These are phyloP conservation scores for Magallana angulata DNA, from an alignment of 1,140 invertebrate genomes.

Conservation along the genomic window DNA sequence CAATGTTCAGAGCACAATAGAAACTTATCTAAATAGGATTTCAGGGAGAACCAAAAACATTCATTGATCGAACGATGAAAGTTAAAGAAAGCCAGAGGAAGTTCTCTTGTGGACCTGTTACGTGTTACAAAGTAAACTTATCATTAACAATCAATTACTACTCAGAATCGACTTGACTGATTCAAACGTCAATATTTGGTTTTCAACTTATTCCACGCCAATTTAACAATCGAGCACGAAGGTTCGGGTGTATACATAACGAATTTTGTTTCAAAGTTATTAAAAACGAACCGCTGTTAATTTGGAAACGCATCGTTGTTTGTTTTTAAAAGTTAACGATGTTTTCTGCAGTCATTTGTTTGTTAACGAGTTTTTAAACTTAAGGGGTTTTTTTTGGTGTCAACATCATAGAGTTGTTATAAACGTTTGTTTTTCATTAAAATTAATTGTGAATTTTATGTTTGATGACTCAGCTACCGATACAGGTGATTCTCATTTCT, in stretches of 20 bases:
- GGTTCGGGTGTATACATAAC: background rate
- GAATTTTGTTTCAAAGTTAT: background rate
- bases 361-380: too few relatives aligned
- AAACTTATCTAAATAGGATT: conserved; percentile 12
- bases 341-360: too few relatives aligned
- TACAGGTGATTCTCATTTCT: too few relatives aligned
- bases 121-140: conserved; percentile 24
- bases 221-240: background rate
- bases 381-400: too few relatives aligned
- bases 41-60: background rate
- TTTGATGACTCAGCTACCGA: too few relatives aligned
- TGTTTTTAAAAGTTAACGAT: too few relatives aligned
- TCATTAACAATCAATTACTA: conserved; percentile 17
- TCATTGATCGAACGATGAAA: background rate
- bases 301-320: too few relatives aligned
- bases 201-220: conserved; percentile 15
- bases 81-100: conserved; percentile 2
- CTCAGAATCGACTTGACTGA: background rate
- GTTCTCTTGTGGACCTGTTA: background rate
- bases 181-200: conserved; percentile 19
- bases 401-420: too few relatives aligned
- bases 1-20: conserved; percentile 17
- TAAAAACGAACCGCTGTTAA: background rate
- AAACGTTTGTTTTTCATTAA: too few relatives aligned
- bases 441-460: too few relatives aligned